Conservation (phyloP, 2,113 vertebrate species). For the Pachyramphus minor region DNA sequence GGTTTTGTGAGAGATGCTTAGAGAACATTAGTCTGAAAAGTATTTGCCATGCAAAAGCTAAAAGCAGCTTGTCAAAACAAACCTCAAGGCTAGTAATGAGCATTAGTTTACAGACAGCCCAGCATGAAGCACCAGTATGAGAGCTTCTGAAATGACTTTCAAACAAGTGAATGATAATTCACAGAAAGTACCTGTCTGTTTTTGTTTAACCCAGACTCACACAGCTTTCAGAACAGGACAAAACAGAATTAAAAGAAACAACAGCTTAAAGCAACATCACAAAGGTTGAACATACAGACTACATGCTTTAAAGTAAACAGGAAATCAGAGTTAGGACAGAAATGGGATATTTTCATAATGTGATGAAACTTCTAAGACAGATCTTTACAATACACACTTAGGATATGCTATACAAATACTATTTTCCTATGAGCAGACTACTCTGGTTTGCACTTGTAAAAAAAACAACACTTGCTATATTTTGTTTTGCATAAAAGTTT, state of each 20-base stretch:
- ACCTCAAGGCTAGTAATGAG: constrained; percentile 38
- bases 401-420: background rate
- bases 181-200: constrained; percentile 82
- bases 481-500: background rate
- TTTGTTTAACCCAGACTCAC: constrained; percentile 83
- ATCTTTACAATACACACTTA: background rate
- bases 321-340: background rate
- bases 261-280: constrained; percentile 16
- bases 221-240: constrained; percentile 77
- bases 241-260: constrained; percentile 70
- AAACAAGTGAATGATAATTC: constrained; percentile 4
- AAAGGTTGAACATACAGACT: background rate
- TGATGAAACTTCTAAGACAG: background rate
- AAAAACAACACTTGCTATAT: background rate
- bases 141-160: constrained; percentile 13
- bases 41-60: constrained; percentile 70
- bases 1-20: constrained; percentile 48
- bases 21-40: constrained; percentile 43
- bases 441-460: background rate
- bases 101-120: constrained; percentile 58
- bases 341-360: background rate
- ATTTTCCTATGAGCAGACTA: background rate
- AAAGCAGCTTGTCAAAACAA: constrained; percentile 64
- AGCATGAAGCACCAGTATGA: constrained; percentile 38
- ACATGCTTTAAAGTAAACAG: background rate